A percentile compares a stretch with the other conserved stretches of the same genome.
Conservation (phyloP, 2,113 vertebrate genomes). For the Larimichthys polyactis region DNA sequence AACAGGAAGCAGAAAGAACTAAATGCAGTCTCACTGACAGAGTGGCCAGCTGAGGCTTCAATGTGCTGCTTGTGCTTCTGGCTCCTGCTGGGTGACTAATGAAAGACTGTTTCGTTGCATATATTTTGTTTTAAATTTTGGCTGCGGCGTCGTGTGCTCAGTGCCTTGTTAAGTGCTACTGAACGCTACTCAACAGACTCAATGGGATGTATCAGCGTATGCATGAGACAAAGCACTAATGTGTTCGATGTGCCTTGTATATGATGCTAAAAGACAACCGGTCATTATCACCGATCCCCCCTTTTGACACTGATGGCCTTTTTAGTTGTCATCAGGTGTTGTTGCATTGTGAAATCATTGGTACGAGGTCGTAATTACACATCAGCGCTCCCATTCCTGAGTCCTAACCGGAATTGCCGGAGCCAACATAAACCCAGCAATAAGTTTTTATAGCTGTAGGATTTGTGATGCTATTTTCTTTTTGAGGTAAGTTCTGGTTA, state of each 20-base stretch:
- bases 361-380: too few relatives aligned
- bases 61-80: constrained; percentile 4
- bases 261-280: constrained; percentile 1
- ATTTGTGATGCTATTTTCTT: too few relatives aligned
- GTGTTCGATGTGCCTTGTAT: neutral
- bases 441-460: too few relatives aligned
- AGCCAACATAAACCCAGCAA: too few relatives aligned
- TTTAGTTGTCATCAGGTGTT: neutral
- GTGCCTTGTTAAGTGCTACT: constrained; percentile 35
- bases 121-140: constrained; percentile 25
- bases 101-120: constrained; percentile 28
- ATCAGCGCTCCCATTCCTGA: too few relatives aligned
- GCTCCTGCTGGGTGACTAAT: constrained; percentile 27
- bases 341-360: neutral
- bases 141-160: neutral
- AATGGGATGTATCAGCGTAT: constrained; percentile 8
- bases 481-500: neutral
- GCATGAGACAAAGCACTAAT: constrained; percentile 7
- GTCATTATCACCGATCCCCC: neutral
- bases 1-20: constrained; percentile 37
- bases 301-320: neutral
- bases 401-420: too few relatives aligned
- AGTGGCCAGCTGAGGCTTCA: constrained; percentile 19
- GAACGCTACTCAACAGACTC: constrained; percentile 44
- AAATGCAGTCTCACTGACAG: constrained; percentile 12